Percentiles rank a stretch among this genome's conserved stretches.
phyloP scores from a whole-genome alignment of 2,113 vertebrate genomes.

The Reinhardtius hippoglossoides region DNA sequence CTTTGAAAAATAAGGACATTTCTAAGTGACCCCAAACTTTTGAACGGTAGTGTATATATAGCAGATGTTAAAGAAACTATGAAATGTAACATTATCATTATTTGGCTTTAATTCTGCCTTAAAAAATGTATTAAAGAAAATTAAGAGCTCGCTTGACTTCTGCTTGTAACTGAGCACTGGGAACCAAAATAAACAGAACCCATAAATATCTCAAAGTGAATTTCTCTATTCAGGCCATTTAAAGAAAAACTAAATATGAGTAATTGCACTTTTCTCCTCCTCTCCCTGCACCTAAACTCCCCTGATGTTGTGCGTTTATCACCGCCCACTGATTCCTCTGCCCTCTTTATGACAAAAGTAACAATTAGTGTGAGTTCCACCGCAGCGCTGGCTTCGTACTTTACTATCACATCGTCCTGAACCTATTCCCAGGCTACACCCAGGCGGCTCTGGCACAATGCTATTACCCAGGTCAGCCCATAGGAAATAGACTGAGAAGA shows the following conservation, averaged over 20 bases:
- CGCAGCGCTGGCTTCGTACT: conserved; percentile 51
- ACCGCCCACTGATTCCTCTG: conserved; percentile 50
- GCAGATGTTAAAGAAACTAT: too few relatives aligned
- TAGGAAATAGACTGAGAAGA: conserved; percentile 74
- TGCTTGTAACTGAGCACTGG: too few relatives aligned
- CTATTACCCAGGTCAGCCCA: conserved; percentile 71
- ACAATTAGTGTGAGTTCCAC: conserved; percentile 68
- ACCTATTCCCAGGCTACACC: conserved; percentile 59
- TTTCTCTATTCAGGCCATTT: not conserved
- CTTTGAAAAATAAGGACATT: too few relatives aligned
- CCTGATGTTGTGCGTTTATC: conserved; percentile 15
- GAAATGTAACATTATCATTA: too few relatives aligned
- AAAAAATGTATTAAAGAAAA: too few relatives aligned
- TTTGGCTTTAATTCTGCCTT: too few relatives aligned
- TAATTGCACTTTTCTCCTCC: conserved; percentile 16
- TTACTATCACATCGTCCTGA: conserved; percentile 53
- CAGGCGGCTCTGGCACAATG: conserved; percentile 55
- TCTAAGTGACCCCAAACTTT: too few relatives aligned
- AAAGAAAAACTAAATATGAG: conserved; percentile 2
- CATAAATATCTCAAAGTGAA: not conserved
- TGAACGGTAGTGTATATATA: too few relatives aligned
- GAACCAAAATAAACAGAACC: not conserved
- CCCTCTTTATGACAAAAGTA: conserved; percentile 67
- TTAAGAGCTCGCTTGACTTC: too few relatives aligned
- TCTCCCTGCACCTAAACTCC: conserved; percentile 17